Base-by-base conservation (phyloP, 2,888 invertebrate species). In the Ophion obscuratus region DNA sequence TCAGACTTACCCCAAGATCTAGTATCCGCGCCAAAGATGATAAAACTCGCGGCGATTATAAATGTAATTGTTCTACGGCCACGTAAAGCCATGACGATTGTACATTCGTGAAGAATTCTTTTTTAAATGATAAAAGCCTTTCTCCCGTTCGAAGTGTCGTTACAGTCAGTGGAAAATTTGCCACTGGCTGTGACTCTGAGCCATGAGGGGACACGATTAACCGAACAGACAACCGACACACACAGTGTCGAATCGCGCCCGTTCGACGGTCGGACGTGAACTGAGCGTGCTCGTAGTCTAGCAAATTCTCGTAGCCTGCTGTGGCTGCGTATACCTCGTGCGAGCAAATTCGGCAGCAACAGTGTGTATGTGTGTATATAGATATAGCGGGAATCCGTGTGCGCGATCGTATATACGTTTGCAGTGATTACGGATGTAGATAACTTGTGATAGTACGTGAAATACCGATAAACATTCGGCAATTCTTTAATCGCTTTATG, bases 1-100 rank as follows among this genome's bases (percentile, higher is more conserved):
- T 68, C 67, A 20, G 71, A 89, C 93, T 93, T 87, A 93, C 93
- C 93, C 93, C 93, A 93, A 44, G 92, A 90, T 82, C 89, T 91
- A 87, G 90, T 92, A 87, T 88, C 84, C 47, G 74, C 87, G 79
- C 88, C 68, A 79, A 88, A 79, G 27, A 89, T 84, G 36, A 89
- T 47, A 71, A 88, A 83, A 57, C 87, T 85, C 31, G 89, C 85
- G 76, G 86, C 76, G 57, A 90, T 67, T 57, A 87, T 80, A 31
- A 89, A 84, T 36, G 87, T 47, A 40, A 88, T 59, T 53, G 76
- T 40, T 76, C 87, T 87, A 81, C 87, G 88, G 84, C 90, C 87
- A 87, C 86, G 78, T 86, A 86, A 83, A 88, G 90, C 88, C 91
- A 90, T 92, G 88, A 80, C 85, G 83, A 73, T 82, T 74, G 85